A percentile compares a stretch with the other conserved stretches of the same genome.
Evolutionary conservation across 2,888 invertebrate genomes (phyloP).

Genomic region (Chrysolina americana): DNA sequence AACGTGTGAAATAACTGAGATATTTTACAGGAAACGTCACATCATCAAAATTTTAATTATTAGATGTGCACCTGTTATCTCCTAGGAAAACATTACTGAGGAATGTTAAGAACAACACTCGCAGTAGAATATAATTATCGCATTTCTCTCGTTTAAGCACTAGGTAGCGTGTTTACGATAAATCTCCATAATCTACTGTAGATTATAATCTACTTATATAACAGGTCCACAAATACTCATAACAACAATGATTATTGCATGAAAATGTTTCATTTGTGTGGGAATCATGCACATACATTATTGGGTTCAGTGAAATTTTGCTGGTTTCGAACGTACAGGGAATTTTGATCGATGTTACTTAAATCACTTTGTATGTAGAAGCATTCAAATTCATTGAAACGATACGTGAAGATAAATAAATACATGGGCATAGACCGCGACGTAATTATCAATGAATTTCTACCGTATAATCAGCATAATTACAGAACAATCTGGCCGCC

Average conservation of each 20-base stretch:
- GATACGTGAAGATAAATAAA: not conserved
- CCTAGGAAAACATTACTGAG: not conserved
- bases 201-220: not conserved
- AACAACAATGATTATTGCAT: not conserved
- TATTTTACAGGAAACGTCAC: no score
- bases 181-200: not conserved
- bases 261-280: not conserved
- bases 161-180: not conserved
- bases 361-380: not conserved
- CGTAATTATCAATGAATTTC: slow-evolving; percentile 15
- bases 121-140: not conserved
- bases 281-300: no score
- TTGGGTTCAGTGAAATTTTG: no score
- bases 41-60: no score
- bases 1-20: no score
- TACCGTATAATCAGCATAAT: slow-evolving; percentile 29
- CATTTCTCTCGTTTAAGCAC: not conserved
- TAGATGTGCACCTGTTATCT: not conserved
- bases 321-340: no score
- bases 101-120: slow-evolving; percentile 1
- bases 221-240: not conserved
- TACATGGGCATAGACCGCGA: slow-evolving; percentile 3
- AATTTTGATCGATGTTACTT: no score
- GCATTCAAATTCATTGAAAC: not conserved
- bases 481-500: slow-evolving; percentile 17